Base-by-base conservation (phyloP, 2,113 vertebrate species). In the Aphyosemion australe region DNA sequence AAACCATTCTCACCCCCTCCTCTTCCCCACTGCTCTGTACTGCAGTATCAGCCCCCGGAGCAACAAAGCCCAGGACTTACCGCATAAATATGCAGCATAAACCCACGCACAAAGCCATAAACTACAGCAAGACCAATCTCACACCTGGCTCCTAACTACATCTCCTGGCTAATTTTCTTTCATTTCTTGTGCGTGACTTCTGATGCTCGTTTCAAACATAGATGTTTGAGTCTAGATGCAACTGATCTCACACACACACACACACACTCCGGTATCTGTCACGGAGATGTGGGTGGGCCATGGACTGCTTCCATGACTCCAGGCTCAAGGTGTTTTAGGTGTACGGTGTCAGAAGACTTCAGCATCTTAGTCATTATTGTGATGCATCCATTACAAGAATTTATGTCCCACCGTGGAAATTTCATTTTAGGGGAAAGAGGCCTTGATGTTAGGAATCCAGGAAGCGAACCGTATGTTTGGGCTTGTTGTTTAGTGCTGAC, bases 11-110 rank as follows among this genome's bases (percentile, higher is more conserved):
- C 15, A 12, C 50, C n/a, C 52, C 21, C 67, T 61, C 71, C 73
- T 49, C 67, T 47, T 51, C 65, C 56, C 47, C 57, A 8, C 52
- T 1, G 12, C 76, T 76, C 67, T 55, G 59, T 77, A 32, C 87
- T 80, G 85, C 82, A 90, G 84, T 87, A 87, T 90, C 85, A 77
- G 82, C 74, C 83, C 88, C 85, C 41, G 47, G 67, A 82, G 88
- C 83, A 78, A 84, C 76, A 83, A 83, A 87, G 74, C 70, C 69
- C 71, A 77, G 82, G 69, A 74, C 62, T 71, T 64, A 56, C 77
- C 76, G 77, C 83, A 61, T 69, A 83, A 83, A 82, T 77, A 83
- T 52, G 14, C 32, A 9, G 54, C 52, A 63, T 6, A 57, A 12
- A 49, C 52, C 34, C 62, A 31, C 48, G 2, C 55, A 55, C 74